phyloP scores from a whole-genome alignment of 2,797 vertebrate species.

The Danio jaintianensis region DNA sequence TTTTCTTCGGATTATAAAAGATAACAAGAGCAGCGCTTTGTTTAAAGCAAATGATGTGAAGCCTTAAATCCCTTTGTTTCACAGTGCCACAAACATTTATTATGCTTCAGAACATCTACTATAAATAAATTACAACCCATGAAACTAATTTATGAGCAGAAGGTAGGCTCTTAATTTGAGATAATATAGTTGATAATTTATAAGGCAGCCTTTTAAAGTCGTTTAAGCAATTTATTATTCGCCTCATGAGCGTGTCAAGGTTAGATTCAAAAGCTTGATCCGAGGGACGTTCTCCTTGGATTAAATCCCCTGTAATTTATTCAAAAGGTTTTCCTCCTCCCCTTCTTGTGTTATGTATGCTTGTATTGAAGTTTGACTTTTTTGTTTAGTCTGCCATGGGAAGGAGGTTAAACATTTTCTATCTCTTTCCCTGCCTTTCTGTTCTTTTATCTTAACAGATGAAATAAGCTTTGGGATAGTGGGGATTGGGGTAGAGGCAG shows the following conservation, averaged over 20 bases:
- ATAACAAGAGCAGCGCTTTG: conserved; percentile 37
- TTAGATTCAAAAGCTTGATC: conserved; percentile 65
- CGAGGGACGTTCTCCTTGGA: conserved; percentile 65
- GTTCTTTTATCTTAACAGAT: conserved; percentile 68
- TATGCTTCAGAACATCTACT: conserved; percentile 65
- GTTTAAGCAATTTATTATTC: conserved; percentile 39
- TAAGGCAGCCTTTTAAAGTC: conserved; percentile 45
- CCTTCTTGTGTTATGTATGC: conserved; percentile 47
- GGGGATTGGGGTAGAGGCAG: conserved; percentile 63
- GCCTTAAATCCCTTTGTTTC: conserved; percentile 31
- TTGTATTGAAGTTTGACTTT: conserved; percentile 56
- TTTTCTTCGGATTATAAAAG: conserved; percentile 34
- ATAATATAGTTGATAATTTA: conserved; percentile 35
- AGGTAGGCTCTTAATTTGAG: conserved; percentile 10
- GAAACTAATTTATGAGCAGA: conserved; percentile 76
- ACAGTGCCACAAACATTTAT: conserved; percentile 48
- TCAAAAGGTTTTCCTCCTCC: conserved; percentile 51
- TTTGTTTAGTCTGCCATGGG: conserved; percentile 61
- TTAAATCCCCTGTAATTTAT: conserved; percentile 68
- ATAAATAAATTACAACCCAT: conserved; percentile 78
- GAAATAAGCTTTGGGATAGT: conserved; percentile 78
- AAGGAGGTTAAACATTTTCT: conserved; percentile 53
- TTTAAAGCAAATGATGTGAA: conserved; percentile 31
- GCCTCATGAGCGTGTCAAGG: conserved; percentile 13
- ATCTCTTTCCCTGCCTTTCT: conserved; percentile 13